Base-by-base conservation (phyloP, 2,888 invertebrate genomes). In the Taenaris catops region DNA sequence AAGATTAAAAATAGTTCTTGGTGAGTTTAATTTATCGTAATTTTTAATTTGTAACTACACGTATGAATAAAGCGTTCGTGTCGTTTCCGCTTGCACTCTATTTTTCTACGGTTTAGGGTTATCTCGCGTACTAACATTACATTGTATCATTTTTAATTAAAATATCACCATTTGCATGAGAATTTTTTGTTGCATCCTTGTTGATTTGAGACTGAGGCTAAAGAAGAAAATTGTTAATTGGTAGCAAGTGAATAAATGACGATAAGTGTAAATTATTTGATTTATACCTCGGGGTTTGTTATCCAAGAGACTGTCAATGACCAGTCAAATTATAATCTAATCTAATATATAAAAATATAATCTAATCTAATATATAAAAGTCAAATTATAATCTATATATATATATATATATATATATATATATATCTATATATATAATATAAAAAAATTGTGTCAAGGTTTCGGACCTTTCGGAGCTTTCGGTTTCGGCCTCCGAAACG, bases 71-170 rank as follows among this genome's bases (percentile, higher is more conserved):
- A 31, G 31, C 29, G 32, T 38, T 41, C 25, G 31, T 41, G 45
- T 41, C 47, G 49, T 46, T 48, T 47, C 46, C 46, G 44, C 46
- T 41, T 51, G 46, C 37, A 47, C 26, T 48, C 40, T 47, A 46
- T 44, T 45, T 46, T 51, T 48, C 49, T 11, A 10, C 11, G 49
- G 65, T 53, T 46, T 53, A 58, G 58, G 58, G 54, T 48, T n/a
- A 38, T 48, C 45, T 54, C 44, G 49, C 53, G 34, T 55, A 59
- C 60, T 66, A 68, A 67, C 61, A 47, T 27, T 44, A 38, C 47
- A 52, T 55, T 64, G 63, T 66, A 58, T 55, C 43, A 41, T 43
- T 54, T 60, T 57, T 64, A 60, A 66, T 66, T 66, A 67, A 68
- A 67, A 45, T 57, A 56, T 65, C 54, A 56, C 41, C 53, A 58